Evolutionary conservation across 2,888 invertebrate genomes (phyloP), one percentile per base, ranked within the genome.

Genomic region (Heteromyza rotundicornis): DNA sequence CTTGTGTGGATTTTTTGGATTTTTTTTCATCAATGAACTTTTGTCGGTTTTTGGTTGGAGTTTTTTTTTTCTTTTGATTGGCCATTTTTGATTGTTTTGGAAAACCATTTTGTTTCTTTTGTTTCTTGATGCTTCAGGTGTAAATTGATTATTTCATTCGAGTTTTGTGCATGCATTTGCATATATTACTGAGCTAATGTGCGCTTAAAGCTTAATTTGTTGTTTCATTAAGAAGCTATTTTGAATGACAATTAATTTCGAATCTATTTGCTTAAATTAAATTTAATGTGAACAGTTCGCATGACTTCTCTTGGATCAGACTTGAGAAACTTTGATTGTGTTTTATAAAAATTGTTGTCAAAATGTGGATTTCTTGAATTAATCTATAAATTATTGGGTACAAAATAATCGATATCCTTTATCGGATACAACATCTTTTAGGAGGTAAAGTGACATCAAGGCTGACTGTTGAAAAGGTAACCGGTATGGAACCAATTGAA

Each of bases 171-270:
- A 35, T 36, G 14, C 20, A 56, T 56, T 56, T 56, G 47, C 56
- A 56, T 56, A 44, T 2, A 56, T 56, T 56, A n/a, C 16, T 47
- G 24, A 56, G n/a, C n/a, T n/a, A 27, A 47, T 47, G 47, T 44
- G 44, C 56, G 56, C 56, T n/a, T 47, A 1, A 47, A 44, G 47
- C 24, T 56, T 56, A 40, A 55, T 55, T 55, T 55, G 40, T 23
- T 55, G 55, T 23, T 55, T 55, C n/a, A 40, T 56, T 56, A 54
- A 36, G 35, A 36, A 54, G 22, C 20, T 19, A 20, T 36, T 54
- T 54, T 36, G 36, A 54, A 54, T 35, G 36, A 36, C 22, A 54
- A 19, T 54, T 35, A 19, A n/a, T 27, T 27, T 10, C 7, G 5
- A 27, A 27, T 27, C 10, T 27, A 27, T 27, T 27, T 27, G 40